Evolutionary conservation across 2,797 vertebrate species (phyloP), one percentile per base, ranked within the genome.

Genomic region (Poeciliopsis gracilis): DNA sequence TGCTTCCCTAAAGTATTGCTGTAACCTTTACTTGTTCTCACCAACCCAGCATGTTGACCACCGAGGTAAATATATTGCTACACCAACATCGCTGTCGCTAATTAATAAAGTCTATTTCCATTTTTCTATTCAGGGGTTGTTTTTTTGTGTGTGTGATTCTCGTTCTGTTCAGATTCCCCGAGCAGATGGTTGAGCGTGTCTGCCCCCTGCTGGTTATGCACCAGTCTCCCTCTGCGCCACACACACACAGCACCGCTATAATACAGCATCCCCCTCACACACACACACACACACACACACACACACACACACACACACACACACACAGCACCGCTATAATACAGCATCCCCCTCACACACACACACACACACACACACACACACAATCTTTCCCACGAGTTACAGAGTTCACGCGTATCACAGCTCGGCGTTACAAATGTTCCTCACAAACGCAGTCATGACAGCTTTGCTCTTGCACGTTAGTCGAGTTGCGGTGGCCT

Each of bases 401-500:
- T 91, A 93, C 81, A 93, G 77, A 91, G 71, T 88, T 88, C 59
- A 85, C 88, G 87, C 83, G 87, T 88, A 92, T 87, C 74, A 47
- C 81, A 87, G 89, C 88, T 85, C 81, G 91, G 85, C 86, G 82
- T 89, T 85, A 90, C 92, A 84, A 87, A 84, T 86, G 87, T 88
- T 87, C 63, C 82, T 89, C 84, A 83, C 88, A 83, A 89, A 90
- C 9, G 59, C 57, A 61, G 81, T 89, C 85, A 84, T 70, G 83
- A 90, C 79, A 86, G 89, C 84, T 85, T 81, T 30, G 80, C 82
- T 89, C 81, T 88, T 86, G 66, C 90, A 79, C 86, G 84, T 85
- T 77, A 53, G 84, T 92, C 87, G 86, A 84, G 84, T 86, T 80
- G 85, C 86, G 85, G 92, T 95, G 93, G 94, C 94, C 93, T 95